Base-by-base conservation (phyloP, 37 sponge, comb jelly and placozoan genomes). In the Geodia barretti region DNA sequence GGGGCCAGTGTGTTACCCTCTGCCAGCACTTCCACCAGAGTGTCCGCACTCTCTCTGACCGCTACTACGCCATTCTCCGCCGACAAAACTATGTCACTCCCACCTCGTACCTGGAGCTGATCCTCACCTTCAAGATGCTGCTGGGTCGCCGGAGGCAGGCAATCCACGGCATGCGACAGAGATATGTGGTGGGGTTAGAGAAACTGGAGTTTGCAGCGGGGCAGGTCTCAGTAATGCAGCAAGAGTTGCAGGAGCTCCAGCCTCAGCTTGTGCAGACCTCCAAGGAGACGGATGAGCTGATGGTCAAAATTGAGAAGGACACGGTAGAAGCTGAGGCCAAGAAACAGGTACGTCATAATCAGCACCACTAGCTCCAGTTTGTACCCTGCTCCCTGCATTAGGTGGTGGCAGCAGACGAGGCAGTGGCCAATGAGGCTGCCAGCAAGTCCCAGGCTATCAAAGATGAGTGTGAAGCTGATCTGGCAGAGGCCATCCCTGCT, bases 21-120 rank as follows among this genome's bases (percentile, higher is more conserved):
- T 98, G 99, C 80, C 94, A 98, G 81, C 76, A 93, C 67, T 95
- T 98, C 74, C 99, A 98, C 75, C 93, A 92, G 73, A 76, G 77
- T 76, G 77, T 87, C 2, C 36, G 78, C 20, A 4, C 36, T 34
- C 80, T 87, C 1, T 81, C 90, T 43, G 89, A 83, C 29, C 87
- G 84, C 64, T 98, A 77, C 92, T 87, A 76, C 83, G 76, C 68
- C 63, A 76, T 87, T 23, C 83, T 98, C 2, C 92, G 90, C 58
- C 96, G 99, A 65, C 91, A 86, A 73, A 98, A 98, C 88, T 98
- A 98, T 81, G 95, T 95, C 25, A 98, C 99, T 19, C 99, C 99
- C 19, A 98, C 99, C 40, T 96, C 96, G 7, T 98, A 98, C 67
- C 89, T 98, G 42, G 99, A 98, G 77, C 91, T 98, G 29, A 98